Evolutionary conservation across 2,797 vertebrate species (phyloP), one percentile per base, ranked within the genome.

Genomic region (Pachyuromys duprasi): DNA sequence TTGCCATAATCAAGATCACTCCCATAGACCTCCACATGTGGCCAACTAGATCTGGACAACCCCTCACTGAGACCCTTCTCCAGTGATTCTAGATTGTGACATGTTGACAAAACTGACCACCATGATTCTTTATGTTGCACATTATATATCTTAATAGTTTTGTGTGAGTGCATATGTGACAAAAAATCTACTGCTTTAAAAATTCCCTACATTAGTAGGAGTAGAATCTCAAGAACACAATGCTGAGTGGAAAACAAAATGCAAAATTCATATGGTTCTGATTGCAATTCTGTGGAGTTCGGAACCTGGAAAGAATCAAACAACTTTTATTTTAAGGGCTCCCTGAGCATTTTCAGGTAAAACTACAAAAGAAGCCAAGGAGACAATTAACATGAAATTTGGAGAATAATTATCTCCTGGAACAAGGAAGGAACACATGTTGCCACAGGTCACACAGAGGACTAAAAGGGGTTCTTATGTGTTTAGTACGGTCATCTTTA

Each of bases 331-430:
- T 89, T 76, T 42, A 94, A 57, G 55, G 18, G 13, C 36, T 57
- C 3, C 36, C 92, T 60, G 93, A 79, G 8, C 81, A 65, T 15
- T 62, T 62, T 36, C 3, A 15, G 5, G 39, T 65, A 87, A 84
- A 84, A 67, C 69, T 86, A 65, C 18, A 72, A 39, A 90, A 33
- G 75, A 70, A 86, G 20, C 82, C 33, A 91, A 89, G 53, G 69
- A 95, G 94, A 94, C 57, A 79, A 84, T 62, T 63, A 93, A 78
- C 53, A 22, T 62, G n/a, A 78, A 96, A 91, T 67, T 84, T 49
- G 69, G 13, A 93, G 24, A 86, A 49, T 5, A 86, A 33, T 74
- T 65, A 67, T 15, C 78, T 81, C 45, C 65, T 74, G 9, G 26
- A 74, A n/a, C 69, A 53, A 79, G 2, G 31, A 14, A 74, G 8